Conservation (phyloP, 2,888 invertebrate species). For the Choristoneura rosaceana region DNA sequence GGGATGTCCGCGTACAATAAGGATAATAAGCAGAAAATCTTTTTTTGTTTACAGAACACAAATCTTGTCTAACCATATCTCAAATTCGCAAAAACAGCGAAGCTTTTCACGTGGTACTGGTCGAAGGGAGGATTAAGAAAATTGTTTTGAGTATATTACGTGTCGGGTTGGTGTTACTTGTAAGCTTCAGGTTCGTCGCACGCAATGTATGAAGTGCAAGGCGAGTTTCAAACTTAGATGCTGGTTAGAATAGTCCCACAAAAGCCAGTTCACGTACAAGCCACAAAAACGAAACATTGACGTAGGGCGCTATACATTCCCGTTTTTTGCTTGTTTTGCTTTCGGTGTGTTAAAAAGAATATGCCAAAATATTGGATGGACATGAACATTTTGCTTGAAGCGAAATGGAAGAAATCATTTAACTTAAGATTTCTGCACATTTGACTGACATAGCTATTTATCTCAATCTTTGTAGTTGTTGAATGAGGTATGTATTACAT, state of each 20-base stretch:
- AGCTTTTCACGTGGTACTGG: constrained; percentile 12
- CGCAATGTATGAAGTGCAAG: constrained; percentile 3
- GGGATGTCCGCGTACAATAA: constrained; percentile 43
- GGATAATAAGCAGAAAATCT: constrained; percentile 53
- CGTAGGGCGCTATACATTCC: constrained; percentile 59
- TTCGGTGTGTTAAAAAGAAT: constrained; percentile 22
- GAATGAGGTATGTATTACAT: too few species aligned
- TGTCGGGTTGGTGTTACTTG: background rate
- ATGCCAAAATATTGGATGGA: constrained; percentile 14
- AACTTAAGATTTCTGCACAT: background rate
- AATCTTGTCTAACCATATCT: constrained; percentile 59
- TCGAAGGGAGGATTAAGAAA: constrained; percentile 7
- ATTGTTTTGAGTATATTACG: constrained; percentile 1
- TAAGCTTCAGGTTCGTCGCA: background rate
- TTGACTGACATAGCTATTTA: too few species aligned
- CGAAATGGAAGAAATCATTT: background rate
- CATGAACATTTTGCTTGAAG: constrained; percentile 1
- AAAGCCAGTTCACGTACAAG: constrained; percentile 49
- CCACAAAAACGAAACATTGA: constrained; percentile 58
- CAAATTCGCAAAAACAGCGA: constrained; percentile 55
- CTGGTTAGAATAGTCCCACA: constrained; percentile 5
- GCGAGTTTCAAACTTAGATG: background rate
- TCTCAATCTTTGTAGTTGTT: too few species aligned
- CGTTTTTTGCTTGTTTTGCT: constrained; percentile 58
- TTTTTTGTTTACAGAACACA: constrained; percentile 57